A percentile compares a stretch with the other conserved stretches of the same genome.
These are phyloP conservation scores for Sitta europaea DNA, from an alignment of 2,113 vertebrate genomes.

Conservation along the genomic window DNA sequence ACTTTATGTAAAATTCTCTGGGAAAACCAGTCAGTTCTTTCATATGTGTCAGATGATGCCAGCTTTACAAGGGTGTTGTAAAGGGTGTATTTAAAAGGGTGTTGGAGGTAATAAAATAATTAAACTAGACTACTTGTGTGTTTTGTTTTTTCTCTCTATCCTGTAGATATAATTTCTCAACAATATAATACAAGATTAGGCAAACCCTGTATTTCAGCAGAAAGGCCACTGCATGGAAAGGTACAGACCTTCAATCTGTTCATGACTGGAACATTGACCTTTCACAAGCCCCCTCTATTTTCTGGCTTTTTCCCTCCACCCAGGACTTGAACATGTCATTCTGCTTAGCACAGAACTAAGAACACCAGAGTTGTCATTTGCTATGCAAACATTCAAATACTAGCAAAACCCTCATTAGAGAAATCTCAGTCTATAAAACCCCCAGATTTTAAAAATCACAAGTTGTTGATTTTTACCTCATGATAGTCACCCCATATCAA, in stretches of 20 bases:
- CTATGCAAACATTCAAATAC: neutral
- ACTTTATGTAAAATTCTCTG: too few relatives aligned
- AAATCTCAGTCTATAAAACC: neutral
- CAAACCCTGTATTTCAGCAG: neutral
- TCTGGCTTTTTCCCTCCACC: neutral
- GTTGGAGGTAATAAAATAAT: neutral
- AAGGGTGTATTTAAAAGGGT: neutral
- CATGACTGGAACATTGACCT: neutral
- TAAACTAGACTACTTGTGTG: neutral
- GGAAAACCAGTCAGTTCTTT: neutral
- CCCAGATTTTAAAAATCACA: neutral
- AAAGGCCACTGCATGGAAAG: neutral
- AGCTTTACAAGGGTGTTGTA: neutral
- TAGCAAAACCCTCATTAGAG: neutral
- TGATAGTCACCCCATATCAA: neutral
- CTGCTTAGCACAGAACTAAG: neutral
- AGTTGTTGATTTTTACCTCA: neutral
- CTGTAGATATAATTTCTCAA: neutral
- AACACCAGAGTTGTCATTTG: neutral
- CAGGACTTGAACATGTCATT: neutral
- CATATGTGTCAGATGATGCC: neutral
- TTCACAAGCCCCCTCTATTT: neutral
- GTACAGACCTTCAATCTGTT: neutral
- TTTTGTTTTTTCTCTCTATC: neutral
- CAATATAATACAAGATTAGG: neutral